Evolutionary conservation across 2,797 vertebrate genomes (phyloP), one percentile per base, ranked within the genome.

Genomic region (Columba guinea): DNA sequence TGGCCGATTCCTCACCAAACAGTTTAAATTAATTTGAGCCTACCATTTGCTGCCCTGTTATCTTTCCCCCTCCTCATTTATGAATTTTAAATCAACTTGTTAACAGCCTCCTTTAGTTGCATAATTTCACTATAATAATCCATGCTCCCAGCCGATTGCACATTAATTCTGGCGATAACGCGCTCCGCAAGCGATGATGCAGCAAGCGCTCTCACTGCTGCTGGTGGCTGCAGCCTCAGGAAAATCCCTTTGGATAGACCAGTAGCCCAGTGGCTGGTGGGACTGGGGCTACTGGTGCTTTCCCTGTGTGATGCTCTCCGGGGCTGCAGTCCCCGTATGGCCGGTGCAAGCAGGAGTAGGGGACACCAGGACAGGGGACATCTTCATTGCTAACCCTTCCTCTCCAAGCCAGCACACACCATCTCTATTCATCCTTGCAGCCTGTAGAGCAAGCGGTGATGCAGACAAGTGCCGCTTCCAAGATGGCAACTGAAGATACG

Each of bases 41-140:
- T 77, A 69, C 69, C 27, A 16, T 87, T 79, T 75, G 80, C 82
- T 88, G 73, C 49, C 78, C 87, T 91, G 37, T 91, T 91, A 88
- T 95, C 81, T 87, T 20, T 15, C 0, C 53, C 71, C 35, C 67
- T 39, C 68, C 75, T 5, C 84, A 56, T 77, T 92, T 94, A 89
- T 90, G 91, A 96, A 89, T 96, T 93, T 86, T 92, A 95, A 96
- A 95, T 95, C 84, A 92, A 94, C 90, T 94, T 96, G 92, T 94
- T 97, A 96, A 95, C 91, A 93, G 77, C 82, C 90, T 76, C 79
- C 78, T 96, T 96, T 96, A 92, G 91, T 85, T 93, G 94, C 64
- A 77, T 84, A 58, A 94, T 96, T 95, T 82, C 44, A 21, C 70
- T 73, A 8, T 86, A 79, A 88, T 82, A 94, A 91, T 87, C 88